A percentile compares a stretch with the other conserved stretches of the same genome.
These are phyloP conservation scores for Drosophila fulvimacula DNA, from an alignment of 2,888 invertebrate genomes.

Conservation along the genomic window DNA sequence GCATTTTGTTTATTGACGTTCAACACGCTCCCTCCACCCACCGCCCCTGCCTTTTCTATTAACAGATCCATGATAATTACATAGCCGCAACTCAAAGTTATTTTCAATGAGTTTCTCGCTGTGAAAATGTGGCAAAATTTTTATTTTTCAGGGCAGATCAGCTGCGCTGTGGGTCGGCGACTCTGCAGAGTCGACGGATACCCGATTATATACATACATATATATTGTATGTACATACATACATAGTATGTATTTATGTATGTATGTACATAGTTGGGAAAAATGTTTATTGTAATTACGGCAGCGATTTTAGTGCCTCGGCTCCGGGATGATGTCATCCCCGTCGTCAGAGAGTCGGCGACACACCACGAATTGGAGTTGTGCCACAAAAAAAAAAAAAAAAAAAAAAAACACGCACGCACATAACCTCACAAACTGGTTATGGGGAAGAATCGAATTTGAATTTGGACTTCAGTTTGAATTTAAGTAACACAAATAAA, in stretches of 20 bases:
- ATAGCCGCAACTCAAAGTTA: constrained; percentile 33
- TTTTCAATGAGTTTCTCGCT: constrained; percentile 18
- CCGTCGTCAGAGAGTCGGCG: constrained; percentile 41
- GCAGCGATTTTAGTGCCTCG: constrained; percentile 64
- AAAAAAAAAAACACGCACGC: not conserved
- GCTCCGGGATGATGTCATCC: constrained; percentile 67
- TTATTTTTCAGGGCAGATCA: constrained; percentile 41
- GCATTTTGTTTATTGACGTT: constrained; percentile 71
- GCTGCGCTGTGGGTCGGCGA: not conserved
- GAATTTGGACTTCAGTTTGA: constrained; percentile 31
- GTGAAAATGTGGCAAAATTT: constrained; percentile 40
- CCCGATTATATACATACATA: constrained; percentile 12
- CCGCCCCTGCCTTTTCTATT: constrained; percentile 25
- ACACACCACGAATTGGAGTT: constrained; percentile 61
- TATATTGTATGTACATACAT: too few relatives aligned
- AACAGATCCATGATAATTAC: constrained; percentile 60
- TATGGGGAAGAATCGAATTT: constrained; percentile 38
- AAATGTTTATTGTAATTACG: constrained; percentile 75
- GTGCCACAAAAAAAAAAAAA: constrained; percentile 22
- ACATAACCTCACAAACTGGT: constrained; percentile 66
- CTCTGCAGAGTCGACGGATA: constrained; percentile 18
- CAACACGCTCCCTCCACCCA: constrained; percentile 2
- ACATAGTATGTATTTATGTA: too few relatives aligned
- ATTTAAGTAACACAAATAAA: constrained; percentile 27
- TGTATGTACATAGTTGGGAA: constrained; percentile 46